A percentile compares a stretch with the other conserved stretches of the same genome.
These are phyloP conservation scores for Rafetus swinhoei DNA, from an alignment of 2,113 vertebrate genomes.

Conservation along the genomic window DNA sequence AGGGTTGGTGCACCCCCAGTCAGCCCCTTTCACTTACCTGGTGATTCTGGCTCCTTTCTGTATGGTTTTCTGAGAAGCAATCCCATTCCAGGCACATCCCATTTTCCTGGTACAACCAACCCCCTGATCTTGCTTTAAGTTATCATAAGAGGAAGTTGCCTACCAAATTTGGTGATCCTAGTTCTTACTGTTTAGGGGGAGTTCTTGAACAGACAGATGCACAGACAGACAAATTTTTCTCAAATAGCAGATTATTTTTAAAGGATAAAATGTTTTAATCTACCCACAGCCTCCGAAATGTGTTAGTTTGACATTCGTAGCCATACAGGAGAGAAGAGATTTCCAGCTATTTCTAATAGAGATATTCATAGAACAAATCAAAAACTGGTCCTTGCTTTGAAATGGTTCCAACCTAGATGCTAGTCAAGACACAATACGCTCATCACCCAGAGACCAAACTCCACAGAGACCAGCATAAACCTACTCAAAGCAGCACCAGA, in stretches of 20 bases:
- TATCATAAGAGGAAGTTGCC: too few relatives aligned
- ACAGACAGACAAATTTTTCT: too few relatives aligned
- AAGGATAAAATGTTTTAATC: constrained; percentile 7
- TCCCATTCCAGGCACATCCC: too few relatives aligned
- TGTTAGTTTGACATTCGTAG: background rate
- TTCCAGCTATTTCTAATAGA: background rate
- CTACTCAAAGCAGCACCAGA: background rate
- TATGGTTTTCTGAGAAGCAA: too few relatives aligned
- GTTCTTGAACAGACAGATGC: too few relatives aligned
- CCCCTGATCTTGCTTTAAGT: too few relatives aligned
- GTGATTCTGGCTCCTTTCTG: too few relatives aligned
- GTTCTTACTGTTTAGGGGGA: too few relatives aligned
- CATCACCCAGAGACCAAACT: background rate
- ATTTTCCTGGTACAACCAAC: too few relatives aligned
- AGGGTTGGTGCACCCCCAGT: too few relatives aligned
- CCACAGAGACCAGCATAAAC: background rate
- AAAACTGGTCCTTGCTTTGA: background rate
- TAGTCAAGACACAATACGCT: background rate
- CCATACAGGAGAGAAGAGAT: background rate
- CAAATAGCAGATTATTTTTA: background rate
- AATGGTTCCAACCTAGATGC: background rate
- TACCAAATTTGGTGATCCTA: too few relatives aligned
- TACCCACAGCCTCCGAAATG: background rate
- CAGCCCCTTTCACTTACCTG: too few relatives aligned
- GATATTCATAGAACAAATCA: background rate